A percentile compares a stretch with the other conserved stretches of the same genome.
These are phyloP conservation scores for Nowickia ferox DNA, from an alignment of 2,888 invertebrate species.

Conservation along the genomic window DNA sequence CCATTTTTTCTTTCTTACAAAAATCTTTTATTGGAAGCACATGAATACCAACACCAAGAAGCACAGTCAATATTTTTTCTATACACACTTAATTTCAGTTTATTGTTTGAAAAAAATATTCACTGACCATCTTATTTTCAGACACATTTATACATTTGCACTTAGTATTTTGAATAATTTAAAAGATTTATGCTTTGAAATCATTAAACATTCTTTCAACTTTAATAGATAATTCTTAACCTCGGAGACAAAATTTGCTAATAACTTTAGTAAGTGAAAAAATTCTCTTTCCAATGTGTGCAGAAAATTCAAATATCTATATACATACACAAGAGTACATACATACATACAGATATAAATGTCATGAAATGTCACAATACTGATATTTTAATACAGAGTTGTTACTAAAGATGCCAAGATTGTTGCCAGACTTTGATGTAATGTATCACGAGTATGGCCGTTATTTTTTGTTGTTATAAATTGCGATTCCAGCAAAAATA, in stretches of 20 bases:
- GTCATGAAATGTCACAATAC: conserved; percentile 50
- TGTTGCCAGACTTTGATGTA: not conserved
- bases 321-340: conserved; percentile 31
- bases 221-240: conserved; percentile 58
- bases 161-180: conserved; percentile 30
- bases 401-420: not conserved
- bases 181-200: conserved; percentile 26
- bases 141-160: conserved; percentile 27
- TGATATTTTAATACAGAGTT: conserved; percentile 34
- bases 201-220: conserved; percentile 14
- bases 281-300: conserved; percentile 45
- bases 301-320: conserved; percentile 37
- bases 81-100: not conserved
- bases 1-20: conserved; percentile 31
- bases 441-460: no score
- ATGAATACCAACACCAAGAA: conserved; percentile 56
- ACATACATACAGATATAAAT: conserved; percentile 26
- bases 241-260: conserved; percentile 42
- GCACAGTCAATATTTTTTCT: conserved; percentile 31
- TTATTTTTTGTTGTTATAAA: no score
- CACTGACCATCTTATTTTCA: not conserved
- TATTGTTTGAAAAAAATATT: not conserved
- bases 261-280: conserved; percentile 38
- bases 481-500: not conserved
- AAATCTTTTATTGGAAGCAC: conserved; percentile 49